Evolutionary conservation across 2,113 vertebrate genomes (phyloP).

Genomic region (Sphyrna mokarran): DNA sequence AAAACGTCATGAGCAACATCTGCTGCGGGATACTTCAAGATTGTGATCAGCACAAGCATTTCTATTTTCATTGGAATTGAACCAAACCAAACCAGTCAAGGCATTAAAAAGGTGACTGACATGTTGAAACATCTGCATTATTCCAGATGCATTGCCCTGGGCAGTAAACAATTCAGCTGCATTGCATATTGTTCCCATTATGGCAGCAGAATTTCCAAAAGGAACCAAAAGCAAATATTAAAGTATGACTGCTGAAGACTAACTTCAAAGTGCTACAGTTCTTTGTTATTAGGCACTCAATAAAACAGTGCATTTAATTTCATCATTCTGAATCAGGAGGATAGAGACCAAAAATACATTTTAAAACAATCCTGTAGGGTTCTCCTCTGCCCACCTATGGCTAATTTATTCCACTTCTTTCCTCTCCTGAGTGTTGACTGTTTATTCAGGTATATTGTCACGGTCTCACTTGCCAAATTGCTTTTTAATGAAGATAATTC

Average conservation of each 20-base stretch:
- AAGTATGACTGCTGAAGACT: not conserved
- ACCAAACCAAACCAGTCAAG: constrained; percentile 23
- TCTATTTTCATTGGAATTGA: not conserved
- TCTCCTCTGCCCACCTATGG: not conserved
- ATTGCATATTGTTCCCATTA: not conserved
- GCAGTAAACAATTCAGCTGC: not conserved
- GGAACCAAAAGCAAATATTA: not conserved
- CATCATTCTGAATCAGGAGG: not conserved
- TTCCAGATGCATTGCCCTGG: not conserved
- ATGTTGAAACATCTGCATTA: not conserved
- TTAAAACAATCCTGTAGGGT: not conserved
- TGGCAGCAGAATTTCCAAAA: not conserved
- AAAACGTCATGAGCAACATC: constrained; percentile 1
- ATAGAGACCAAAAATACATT: not conserved
- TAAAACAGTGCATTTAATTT: not conserved
- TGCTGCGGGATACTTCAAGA: not conserved
- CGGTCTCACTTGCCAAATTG: not conserved
- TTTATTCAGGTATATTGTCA: not conserved
- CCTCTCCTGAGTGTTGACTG: not conserved
- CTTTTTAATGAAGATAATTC: not conserved
- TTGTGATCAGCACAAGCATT: not conserved
- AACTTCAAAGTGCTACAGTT: not conserved
- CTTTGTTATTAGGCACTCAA: no score
- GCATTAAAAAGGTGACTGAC: constrained; percentile 13
- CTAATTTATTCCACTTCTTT: not conserved